These are phyloP conservation scores for Cryptocephalus primarius DNA, from an alignment of 2,888 invertebrate species.

Conservation along the genomic window DNA sequence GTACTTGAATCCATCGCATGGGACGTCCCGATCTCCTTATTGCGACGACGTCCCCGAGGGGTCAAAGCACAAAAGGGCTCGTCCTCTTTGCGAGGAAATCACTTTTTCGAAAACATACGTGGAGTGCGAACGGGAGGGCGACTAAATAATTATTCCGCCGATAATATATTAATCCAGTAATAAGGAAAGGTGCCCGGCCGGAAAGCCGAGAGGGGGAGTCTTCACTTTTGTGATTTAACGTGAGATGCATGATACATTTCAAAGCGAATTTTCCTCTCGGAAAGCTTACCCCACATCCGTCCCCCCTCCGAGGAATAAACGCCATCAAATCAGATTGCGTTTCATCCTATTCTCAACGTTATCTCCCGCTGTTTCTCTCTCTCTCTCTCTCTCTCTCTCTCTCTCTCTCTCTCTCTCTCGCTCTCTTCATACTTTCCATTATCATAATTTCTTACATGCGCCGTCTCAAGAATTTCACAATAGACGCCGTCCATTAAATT, in stretches of 20 bases:
- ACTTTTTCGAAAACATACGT: too few relatives aligned
- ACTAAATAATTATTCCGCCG: too few relatives aligned
- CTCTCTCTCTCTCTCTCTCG: slow-evolving; percentile 3
- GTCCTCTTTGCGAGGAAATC: background rate
- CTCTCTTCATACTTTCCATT: slow-evolving; percentile 18
- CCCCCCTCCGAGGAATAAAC: slow-evolving; percentile 16
- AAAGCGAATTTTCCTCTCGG: too few relatives aligned
- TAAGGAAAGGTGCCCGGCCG: too few relatives aligned
- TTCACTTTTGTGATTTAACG: too few relatives aligned
- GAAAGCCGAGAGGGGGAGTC: too few relatives aligned
- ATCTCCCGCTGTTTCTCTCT: background rate
- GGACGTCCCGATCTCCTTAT: slow-evolving; percentile 3
- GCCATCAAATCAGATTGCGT: slow-evolving; percentile 19
- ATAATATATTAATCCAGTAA: too few relatives aligned
- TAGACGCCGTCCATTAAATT: slow-evolving; percentile 12
- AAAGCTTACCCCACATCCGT: background rate
- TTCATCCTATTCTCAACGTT: slow-evolving; percentile 6
- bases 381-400: background rate
- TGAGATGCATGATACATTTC: too few relatives aligned
- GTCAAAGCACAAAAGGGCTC: background rate
- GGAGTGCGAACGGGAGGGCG: too few relatives aligned
- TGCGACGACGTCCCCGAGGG: background rate
- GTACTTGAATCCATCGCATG: slow-evolving; percentile 30
- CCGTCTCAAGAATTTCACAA: slow-evolving; percentile 13
- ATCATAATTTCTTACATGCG: slow-evolving; percentile 17